Base-by-base conservation (phyloP, 2,888 invertebrate species). In the Drosophila tripunctata region DNA sequence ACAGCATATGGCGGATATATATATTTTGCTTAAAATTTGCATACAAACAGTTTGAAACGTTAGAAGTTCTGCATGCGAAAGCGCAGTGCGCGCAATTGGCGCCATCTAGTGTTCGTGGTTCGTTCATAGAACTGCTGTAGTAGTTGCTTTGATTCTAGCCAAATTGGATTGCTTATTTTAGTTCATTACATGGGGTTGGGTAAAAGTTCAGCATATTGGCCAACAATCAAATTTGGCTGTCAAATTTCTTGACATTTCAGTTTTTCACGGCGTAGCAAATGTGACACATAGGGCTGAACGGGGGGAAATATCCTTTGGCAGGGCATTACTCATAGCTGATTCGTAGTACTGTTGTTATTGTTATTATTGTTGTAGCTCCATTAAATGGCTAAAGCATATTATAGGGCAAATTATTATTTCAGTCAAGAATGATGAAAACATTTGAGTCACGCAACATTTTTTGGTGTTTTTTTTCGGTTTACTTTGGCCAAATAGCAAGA, bases 391-490 rank as follows among this genome's bases (percentile, higher is more conserved):
- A 43, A 43, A 58, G 66, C 65, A 70, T 73, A 79, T 79, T 84
- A 74, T 69, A 70, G 45, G 70, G 63, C 55, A 75, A 78, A 78
- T 84, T 78, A 76, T 57, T 80, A 72, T 75, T 78, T 72, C 55
- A 70, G 72, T 57, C 70, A 40, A 67, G 80, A 75, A 87, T 88
- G 87, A 87, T 88, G 71, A 82, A 87, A 88, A 78, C 84, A 80
- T 87, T 88, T 82, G 60, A 87, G 87, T 88, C 87, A 87, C 87
- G 87, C 87, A 77, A 87, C 67, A 66, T 65, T 65, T 75, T 75
- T 75, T 75, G 51, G 52, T n/a, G n/a, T n/a, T n/a, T n/a, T n/a
- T n/a, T n/a, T n/a, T n/a, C n/a, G n/a, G n/a, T n/a, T n/a, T n/a
- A n/a, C n/a, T 27, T 10, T 10, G 27, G 27, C 27, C 27, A 27